Percentiles rank a stretch among this genome's conserved stretches.
Conservation (phyloP, 2,797 vertebrate genomes). For the Myotis planiceps region DNA sequence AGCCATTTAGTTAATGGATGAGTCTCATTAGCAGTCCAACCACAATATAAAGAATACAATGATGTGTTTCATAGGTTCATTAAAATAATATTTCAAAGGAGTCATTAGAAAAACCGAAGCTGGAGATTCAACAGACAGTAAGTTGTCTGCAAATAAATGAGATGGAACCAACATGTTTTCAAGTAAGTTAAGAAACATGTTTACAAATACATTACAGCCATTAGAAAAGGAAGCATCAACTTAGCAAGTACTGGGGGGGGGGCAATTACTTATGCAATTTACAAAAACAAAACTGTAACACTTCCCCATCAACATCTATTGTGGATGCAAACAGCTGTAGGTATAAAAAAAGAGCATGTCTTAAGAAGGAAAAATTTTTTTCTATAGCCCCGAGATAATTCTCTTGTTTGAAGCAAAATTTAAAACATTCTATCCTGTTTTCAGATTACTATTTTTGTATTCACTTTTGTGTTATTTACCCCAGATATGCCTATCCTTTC, state of each 20-base stretch:
- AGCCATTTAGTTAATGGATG: conserved; percentile 97
- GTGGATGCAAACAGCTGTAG: neutral
- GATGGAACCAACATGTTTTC: conserved; percentile 91
- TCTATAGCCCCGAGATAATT: neutral
- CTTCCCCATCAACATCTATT: conserved; percentile 59
- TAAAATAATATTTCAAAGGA: conserved; percentile 94
- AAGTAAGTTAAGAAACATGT: conserved; percentile 89
- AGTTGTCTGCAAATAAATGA: conserved; percentile 92
- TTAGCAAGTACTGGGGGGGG: conserved; percentile 72
- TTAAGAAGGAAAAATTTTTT: conserved; percentile 23
- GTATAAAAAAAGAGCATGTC: conserved; percentile 52
- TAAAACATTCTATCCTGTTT: conserved; percentile 34
- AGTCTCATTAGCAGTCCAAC: conserved; percentile 93
- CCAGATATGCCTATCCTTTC: neutral
- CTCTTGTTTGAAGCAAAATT: conserved; percentile 36
- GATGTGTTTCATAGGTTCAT: conserved; percentile 93
- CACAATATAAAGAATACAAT: conserved; percentile 92
- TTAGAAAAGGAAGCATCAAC: conserved; percentile 83
- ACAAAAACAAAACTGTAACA: conserved; percentile 73
- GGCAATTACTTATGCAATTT: conserved; percentile 77
- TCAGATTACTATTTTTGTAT: neutral
- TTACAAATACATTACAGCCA: conserved; percentile 87
- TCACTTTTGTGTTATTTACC: neutral
- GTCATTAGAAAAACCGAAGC: conserved; percentile 91
- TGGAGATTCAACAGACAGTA: conserved; percentile 90